Evolutionary conservation across 2,113 vertebrate species (phyloP).

Genomic region (Psittacara wagleri): DNA sequence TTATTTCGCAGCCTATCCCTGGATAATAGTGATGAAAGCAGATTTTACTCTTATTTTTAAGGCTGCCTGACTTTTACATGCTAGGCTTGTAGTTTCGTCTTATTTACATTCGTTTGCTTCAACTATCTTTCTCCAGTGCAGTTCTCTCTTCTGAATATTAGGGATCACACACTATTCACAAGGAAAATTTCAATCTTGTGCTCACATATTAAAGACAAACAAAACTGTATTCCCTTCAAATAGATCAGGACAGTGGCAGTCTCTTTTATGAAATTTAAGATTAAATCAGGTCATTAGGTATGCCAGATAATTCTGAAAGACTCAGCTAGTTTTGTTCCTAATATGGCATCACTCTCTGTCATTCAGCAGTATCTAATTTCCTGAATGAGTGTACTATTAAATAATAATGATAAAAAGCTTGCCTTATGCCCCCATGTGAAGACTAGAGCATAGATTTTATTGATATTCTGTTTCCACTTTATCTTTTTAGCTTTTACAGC

Average conservation of each 20-base stretch:
- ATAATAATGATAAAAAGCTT: neutral
- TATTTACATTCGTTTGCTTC: neutral
- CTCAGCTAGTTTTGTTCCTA: neutral
- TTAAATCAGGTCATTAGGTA: neutral
- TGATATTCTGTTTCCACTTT: neutral
- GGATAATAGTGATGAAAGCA: neutral
- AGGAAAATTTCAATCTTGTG: neutral
- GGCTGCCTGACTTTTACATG: neutral
- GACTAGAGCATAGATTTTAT: neutral
- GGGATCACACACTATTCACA: neutral
- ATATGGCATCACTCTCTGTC: neutral
- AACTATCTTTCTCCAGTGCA: neutral
- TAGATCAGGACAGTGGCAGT: neutral
- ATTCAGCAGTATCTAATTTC: neutral
- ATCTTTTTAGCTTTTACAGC: neutral
- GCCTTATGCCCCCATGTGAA: neutral
- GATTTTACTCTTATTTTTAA: slow-evolving; percentile 16
- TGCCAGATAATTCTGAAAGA: neutral
- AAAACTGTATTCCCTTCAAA: neutral
- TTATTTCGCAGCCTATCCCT: neutral
- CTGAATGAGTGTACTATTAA: neutral
- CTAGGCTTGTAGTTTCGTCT: neutral
- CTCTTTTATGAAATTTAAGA: neutral
- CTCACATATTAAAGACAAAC: neutral
- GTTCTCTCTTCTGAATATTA: neutral